Evolutionary conservation across 30 jellyfish, hydroid and myxozoan genomes (phyloP).

Genomic region (Phacellophora camtschatica): DNA sequence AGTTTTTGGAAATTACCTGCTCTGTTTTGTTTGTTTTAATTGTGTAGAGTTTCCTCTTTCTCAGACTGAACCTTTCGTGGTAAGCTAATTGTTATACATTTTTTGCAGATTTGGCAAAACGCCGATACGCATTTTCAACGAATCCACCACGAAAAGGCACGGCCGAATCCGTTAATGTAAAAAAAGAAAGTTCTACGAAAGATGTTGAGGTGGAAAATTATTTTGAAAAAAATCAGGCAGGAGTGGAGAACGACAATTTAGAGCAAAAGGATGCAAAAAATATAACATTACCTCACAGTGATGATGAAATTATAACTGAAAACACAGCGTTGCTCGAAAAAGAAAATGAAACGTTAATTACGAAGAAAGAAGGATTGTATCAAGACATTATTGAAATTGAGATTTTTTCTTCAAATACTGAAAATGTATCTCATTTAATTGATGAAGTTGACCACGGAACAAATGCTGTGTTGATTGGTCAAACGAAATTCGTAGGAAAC

Average conservation of each 20-base stretch:
- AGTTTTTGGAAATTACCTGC: too few relatives aligned
- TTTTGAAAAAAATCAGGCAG: not conserved
- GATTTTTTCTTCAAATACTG: not conserved
- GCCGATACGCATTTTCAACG: slow-evolving; percentile 26
- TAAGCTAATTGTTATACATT: too few relatives aligned
- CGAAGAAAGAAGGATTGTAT: too few relatives aligned
- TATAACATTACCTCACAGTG: slow-evolving; percentile 4
- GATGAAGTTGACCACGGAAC: too few relatives aligned
- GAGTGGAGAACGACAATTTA: not conserved
- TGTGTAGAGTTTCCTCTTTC: too few relatives aligned
- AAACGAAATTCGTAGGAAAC: too few relatives aligned
- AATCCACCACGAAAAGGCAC: not conserved
- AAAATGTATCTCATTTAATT: too few relatives aligned
- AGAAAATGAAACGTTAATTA: not conserved
- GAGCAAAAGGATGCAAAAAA: not conserved
- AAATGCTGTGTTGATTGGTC: too few relatives aligned
- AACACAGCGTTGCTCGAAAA: slow-evolving; percentile 1
- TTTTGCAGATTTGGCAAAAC: slow-evolving; percentile 7
- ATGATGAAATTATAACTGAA: slow-evolving; percentile 36
- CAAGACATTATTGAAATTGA: not conserved
- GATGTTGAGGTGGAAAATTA: too few relatives aligned
- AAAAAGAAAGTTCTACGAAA: not conserved
- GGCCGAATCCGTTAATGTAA: not conserved
- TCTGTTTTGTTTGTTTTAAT: too few relatives aligned
- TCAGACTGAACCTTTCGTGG: too few relatives aligned